Conservation (phyloP, 2,797 vertebrate species). For the Alfaro cultratus region DNA sequence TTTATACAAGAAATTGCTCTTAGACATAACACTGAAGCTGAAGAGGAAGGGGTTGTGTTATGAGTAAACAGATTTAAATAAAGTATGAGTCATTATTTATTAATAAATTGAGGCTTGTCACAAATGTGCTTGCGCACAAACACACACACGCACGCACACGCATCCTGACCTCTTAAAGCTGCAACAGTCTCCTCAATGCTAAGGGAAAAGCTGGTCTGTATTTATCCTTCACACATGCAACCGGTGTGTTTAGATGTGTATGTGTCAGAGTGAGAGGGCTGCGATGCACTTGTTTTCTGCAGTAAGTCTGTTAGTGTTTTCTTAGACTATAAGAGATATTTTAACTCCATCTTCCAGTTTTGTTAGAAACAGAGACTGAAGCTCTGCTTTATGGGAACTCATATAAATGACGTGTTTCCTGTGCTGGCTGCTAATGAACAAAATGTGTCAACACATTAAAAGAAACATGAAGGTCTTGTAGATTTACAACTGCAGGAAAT, state of each 20-base stretch:
- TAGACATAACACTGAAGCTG: conserved; percentile 16
- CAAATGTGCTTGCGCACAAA: background rate
- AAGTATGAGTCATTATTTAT: conserved; percentile 74
- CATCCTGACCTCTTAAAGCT: conserved; percentile 58
- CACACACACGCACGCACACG: conserved; percentile 7
- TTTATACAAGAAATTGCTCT: background rate
- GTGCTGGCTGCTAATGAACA: conserved; percentile 1
- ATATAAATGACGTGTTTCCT: conserved; percentile 1
- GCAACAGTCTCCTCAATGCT: conserved; percentile 39
- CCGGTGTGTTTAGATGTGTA: conserved; percentile 7
- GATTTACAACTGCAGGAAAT: conserved; percentile 43
- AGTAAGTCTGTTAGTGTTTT: conserved; percentile 31
- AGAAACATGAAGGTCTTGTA: conserved; percentile 20
- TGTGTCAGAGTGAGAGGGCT: conserved; percentile 16
- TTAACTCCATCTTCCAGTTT: conserved; percentile 24
- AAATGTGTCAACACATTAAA: conserved; percentile 15
- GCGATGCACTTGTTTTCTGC: conserved; percentile 45
- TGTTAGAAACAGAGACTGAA: conserved; percentile 9
- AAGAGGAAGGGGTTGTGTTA: conserved; percentile 42
- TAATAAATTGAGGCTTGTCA: conserved; percentile 49
- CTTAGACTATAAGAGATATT: conserved; percentile 25
- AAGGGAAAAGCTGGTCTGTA: conserved; percentile 53
- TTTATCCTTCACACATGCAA: conserved; percentile 48
- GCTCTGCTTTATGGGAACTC: background rate
- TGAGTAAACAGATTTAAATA: conserved; percentile 71